Conservation (phyloP, 2,797 vertebrate genomes). For the Periparus ater region DNA sequence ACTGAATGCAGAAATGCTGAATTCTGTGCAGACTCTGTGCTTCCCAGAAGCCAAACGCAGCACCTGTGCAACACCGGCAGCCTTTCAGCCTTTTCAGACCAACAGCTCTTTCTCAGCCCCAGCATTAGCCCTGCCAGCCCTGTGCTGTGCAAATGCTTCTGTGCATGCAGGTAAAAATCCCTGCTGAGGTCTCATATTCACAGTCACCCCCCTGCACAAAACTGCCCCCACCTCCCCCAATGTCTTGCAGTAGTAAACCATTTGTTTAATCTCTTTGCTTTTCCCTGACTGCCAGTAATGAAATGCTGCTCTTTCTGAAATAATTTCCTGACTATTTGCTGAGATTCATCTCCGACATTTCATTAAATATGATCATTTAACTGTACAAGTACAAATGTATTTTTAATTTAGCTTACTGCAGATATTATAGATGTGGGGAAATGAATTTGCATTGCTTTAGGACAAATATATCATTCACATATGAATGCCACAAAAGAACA, state of each 20-base stretch:
- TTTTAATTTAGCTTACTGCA: slow-evolving; percentile 88
- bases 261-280: slow-evolving; percentile 80
- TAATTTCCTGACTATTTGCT: slow-evolving; percentile 85
- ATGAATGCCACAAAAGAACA: slow-evolving; percentile 79
- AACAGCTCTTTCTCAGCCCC: neutral
- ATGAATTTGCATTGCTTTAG: slow-evolving; percentile 85
- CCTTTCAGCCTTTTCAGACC: neutral
- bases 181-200: neutral
- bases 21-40: accelerated
- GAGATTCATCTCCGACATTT: slow-evolving; percentile 87
- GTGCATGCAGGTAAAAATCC: accelerated
- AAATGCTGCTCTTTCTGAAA: slow-evolving; percentile 82
- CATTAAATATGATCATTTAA: slow-evolving; percentile 90
- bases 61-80: accelerated
- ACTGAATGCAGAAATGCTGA: accelerated
- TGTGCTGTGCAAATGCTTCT: accelerated
- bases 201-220: neutral
- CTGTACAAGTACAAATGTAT: slow-evolving; percentile 88
- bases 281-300: slow-evolving; percentile 74
- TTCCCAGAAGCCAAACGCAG: neutral
- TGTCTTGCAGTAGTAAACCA: slow-evolving; percentile 62
- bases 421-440: slow-evolving; percentile 85
- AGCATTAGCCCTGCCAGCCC: neutral
- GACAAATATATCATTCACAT: slow-evolving; percentile 85
- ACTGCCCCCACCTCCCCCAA: neutral